These are phyloP conservation scores for Hippocampus guttulatus DNA, from an alignment of 2,113 vertebrate genomes.

Conservation along the genomic window DNA sequence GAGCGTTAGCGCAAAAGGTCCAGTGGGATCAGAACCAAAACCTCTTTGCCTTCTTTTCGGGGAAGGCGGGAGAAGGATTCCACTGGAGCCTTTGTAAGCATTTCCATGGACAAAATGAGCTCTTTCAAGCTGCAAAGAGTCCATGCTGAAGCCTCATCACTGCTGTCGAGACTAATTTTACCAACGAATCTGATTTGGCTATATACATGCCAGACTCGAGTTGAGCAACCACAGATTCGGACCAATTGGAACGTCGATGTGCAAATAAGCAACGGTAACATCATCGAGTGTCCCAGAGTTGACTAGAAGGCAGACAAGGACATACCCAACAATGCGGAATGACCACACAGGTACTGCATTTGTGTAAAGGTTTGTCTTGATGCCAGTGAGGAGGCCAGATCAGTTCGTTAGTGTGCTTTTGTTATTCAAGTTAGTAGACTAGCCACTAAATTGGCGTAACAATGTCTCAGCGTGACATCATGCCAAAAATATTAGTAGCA, in stretches of 20 bases:
- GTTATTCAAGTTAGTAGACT: background rate
- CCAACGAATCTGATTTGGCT: background rate
- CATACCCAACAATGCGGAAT: too few relatives aligned
- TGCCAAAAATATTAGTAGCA: background rate
- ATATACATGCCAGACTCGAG: too few relatives aligned
- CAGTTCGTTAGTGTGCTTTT: background rate
- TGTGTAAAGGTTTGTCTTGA: background rate
- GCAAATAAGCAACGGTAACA: too few relatives aligned
- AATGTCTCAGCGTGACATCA: background rate
- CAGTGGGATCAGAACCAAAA: conserved; percentile 9
- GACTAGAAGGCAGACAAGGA: too few relatives aligned
- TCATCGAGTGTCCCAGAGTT: too few relatives aligned
- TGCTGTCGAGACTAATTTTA: background rate
- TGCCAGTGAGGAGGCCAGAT: background rate
- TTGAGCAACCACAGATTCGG: too few relatives aligned
- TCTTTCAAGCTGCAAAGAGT: background rate
- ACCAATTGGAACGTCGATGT: too few relatives aligned
- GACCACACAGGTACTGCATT: too few relatives aligned
- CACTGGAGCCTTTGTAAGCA: background rate
- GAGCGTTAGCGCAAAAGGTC: conserved; percentile 12
- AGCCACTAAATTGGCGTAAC: background rate
- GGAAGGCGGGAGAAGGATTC: background rate
- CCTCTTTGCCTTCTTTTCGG: background rate
- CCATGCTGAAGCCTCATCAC: background rate
- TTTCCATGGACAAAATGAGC: background rate